Evolutionary conservation across 2,797 vertebrate genomes (phyloP).

Genomic region (Toxotes lorentzi): DNA sequence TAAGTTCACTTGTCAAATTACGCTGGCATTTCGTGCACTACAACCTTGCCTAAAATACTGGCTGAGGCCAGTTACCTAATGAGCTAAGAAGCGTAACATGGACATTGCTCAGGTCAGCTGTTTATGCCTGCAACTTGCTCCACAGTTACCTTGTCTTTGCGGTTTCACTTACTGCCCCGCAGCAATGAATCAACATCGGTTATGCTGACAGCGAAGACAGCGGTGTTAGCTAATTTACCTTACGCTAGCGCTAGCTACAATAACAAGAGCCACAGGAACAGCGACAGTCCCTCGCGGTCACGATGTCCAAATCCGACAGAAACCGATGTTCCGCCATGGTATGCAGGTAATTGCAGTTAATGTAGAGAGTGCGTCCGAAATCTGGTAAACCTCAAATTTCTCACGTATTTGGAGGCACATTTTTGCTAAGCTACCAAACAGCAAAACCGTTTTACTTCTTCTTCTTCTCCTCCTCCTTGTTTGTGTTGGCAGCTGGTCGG

Average conservation of each 20-base stretch:
- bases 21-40: conserved; percentile 5
- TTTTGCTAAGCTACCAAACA: conserved; percentile 44
- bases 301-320: conserved; percentile 2
- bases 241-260: conserved; percentile 69
- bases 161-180: conserved; percentile 43
- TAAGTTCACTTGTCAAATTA: conserved; percentile 14
- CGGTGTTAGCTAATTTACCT: conserved; percentile 55
- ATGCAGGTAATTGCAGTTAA: not conserved
- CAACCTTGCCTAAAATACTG: conserved; percentile 1
- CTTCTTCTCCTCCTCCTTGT: conserved; percentile 56
- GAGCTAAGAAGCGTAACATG: not conserved
- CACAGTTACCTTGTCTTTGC: conserved; percentile 54
- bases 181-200: conserved; percentile 59
- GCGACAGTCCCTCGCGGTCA: conserved; percentile 24
- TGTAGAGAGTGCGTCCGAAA: not conserved
- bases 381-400: conserved; percentile 37
- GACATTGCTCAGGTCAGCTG: conserved; percentile 4
- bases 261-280: conserved; percentile 56
- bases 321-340: conserved; percentile 55
- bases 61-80: not conserved
- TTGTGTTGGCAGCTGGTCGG: conserved; percentile 30
- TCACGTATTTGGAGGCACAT: conserved; percentile 59
- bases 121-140: conserved; percentile 19
- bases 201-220: conserved; percentile 49
- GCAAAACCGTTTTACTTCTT: conserved; percentile 47